A percentile compares a stretch with the other conserved stretches of the same genome.
phyloP scores from a whole-genome alignment of 2,797 vertebrate genomes.

The Pygocentrus nattereri region DNA sequence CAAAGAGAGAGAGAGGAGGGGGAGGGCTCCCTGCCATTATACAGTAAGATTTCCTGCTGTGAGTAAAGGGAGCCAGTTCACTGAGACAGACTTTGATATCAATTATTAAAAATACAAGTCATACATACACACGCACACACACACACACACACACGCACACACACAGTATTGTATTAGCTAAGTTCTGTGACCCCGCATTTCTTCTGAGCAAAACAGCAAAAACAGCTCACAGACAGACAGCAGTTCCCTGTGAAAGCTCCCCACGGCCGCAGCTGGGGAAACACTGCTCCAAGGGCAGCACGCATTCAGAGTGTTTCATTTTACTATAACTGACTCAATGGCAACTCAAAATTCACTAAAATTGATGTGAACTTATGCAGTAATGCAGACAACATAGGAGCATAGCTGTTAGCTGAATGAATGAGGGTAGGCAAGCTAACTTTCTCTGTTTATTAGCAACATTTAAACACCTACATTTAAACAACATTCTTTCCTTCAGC shows the following conservation, averaged over 20 bases:
- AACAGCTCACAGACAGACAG: not conserved
- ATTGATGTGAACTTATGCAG: not conserved
- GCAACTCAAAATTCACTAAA: not conserved
- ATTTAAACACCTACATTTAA: too few relatives aligned
- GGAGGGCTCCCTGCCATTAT: not conserved
- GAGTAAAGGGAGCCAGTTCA: not conserved
- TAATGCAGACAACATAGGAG: too few relatives aligned
- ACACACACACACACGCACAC: not conserved
- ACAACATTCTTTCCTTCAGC: too few relatives aligned
- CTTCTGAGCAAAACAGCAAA: not conserved
- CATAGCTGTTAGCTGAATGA: too few relatives aligned
- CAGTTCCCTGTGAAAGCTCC: not conserved
- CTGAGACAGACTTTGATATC: not conserved
- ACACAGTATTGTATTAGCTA: not conserved
- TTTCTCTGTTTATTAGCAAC: too few relatives aligned
- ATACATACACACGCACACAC: not conserved
- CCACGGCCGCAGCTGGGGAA: not conserved
- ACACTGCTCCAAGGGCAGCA: conserved; percentile 2
- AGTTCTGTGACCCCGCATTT: not conserved
- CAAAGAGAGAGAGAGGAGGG: not conserved
- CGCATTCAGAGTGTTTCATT: not conserved
- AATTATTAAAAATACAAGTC: not conserved
- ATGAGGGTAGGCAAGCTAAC: too few relatives aligned
- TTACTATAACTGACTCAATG: not conserved
- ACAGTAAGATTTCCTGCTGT: conserved; percentile 1